A percentile compares a stretch with the other conserved stretches of the same genome.
Conservation (phyloP, 2,888 invertebrate species). For the Scrobipalpa costella region DNA sequence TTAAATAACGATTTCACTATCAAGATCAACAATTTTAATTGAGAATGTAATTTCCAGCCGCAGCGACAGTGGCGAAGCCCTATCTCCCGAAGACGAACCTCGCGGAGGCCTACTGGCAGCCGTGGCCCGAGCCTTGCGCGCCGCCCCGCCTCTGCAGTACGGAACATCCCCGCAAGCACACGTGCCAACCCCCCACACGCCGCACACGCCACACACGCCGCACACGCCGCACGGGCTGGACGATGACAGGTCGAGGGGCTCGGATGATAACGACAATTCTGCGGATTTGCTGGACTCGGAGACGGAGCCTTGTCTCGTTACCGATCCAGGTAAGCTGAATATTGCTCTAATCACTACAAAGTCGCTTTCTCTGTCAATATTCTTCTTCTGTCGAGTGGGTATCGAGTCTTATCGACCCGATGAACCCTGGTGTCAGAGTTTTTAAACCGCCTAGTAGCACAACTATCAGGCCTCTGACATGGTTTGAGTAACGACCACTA, state of each 20-base stretch:
- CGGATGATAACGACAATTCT: constrained; percentile 85
- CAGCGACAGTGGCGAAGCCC: constrained; percentile 86
- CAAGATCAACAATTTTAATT: no score
- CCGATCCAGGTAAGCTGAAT: constrained; percentile 84
- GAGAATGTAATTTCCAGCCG: no score
- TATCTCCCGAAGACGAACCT: constrained; percentile 81
- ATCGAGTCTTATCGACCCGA: no score
- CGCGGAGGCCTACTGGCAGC: constrained; percentile 83
- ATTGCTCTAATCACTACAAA: neutral
- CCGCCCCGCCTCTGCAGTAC: constrained; percentile 33
- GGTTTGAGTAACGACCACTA: no score
- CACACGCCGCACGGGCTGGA: constrained; percentile 42
- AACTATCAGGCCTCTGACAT: no score
- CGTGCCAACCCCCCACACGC: constrained; percentile 32
- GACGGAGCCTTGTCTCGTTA: constrained; percentile 91
- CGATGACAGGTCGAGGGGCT: constrained; percentile 64
- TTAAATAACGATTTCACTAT: no score
- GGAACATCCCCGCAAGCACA: constrained; percentile 33
- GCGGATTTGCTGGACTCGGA: constrained; percentile 90
- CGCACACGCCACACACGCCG: constrained; percentile 36
- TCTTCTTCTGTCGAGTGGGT: no score
- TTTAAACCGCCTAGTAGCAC: no score
- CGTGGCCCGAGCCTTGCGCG: constrained; percentile 83
- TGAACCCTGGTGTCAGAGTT: no score
- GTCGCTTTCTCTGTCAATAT: no score